Evolutionary conservation across 2,113 vertebrate genomes (phyloP).

Genomic region (Halcyon senegalensis): DNA sequence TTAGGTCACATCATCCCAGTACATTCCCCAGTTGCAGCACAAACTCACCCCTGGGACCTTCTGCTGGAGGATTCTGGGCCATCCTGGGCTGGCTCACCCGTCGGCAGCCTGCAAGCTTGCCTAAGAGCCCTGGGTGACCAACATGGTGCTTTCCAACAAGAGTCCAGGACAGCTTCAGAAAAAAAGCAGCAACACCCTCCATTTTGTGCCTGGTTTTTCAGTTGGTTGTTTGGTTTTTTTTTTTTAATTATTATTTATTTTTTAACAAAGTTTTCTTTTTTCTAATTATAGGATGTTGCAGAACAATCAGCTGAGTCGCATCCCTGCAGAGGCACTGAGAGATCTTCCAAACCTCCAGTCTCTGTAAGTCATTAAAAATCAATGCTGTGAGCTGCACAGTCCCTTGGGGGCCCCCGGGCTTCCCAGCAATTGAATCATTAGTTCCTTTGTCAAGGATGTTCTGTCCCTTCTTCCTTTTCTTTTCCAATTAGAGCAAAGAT

Average conservation of each 20-base stretch:
- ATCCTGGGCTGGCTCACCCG: neutral
- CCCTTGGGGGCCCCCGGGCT: neutral
- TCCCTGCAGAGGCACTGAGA: conserved; percentile 89
- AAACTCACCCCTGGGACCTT: neutral
- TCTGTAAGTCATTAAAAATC: conserved; percentile 84
- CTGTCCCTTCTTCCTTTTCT: conserved; percentile 33
- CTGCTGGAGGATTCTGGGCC: neutral
- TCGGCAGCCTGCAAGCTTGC: neutral
- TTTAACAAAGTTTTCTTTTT: conserved; percentile 16
- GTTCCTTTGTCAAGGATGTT: conserved; percentile 42
- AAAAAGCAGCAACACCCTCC: neutral
- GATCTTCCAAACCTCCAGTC: conserved; percentile 93
- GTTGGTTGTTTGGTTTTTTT: neutral
- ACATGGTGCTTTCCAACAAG: neutral
- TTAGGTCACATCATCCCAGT: neutral
- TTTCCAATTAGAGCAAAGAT: conserved; percentile 26
- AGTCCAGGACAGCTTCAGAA: neutral
- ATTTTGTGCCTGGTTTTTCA: neutral
- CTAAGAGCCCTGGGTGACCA: neutral
- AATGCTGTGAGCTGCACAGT: neutral
- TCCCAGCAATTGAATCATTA: conserved; percentile 47
- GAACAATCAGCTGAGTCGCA: conserved; percentile 89
- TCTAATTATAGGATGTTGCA: conserved; percentile 90
- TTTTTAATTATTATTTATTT: neutral
- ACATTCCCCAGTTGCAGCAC: neutral